These are phyloP conservation scores for Calidris pugnax DNA, from an alignment of 2,113 vertebrate genomes.

Conservation along the genomic window DNA sequence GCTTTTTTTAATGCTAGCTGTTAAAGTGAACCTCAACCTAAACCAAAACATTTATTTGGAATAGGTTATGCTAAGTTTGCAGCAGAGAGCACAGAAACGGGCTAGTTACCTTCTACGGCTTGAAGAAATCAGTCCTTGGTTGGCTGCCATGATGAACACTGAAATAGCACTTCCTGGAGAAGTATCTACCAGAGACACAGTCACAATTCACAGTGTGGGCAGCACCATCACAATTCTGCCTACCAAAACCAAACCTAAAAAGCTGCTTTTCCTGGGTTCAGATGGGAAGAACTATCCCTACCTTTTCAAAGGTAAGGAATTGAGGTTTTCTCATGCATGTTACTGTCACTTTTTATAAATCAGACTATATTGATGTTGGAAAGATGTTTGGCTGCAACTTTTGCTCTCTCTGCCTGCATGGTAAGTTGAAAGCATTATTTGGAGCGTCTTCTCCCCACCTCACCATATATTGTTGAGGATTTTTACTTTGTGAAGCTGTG, in stretches of 20 bases:
- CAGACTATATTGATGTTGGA: background rate
- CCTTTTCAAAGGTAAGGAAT: constrained; percentile 91
- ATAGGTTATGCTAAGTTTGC: constrained; percentile 95
- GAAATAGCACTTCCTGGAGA: constrained; percentile 96
- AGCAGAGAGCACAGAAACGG: constrained; percentile 95
- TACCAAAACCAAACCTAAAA: constrained; percentile 98
- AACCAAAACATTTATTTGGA: background rate
- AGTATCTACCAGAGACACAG: constrained; percentile 90
- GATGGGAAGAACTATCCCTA: constrained; percentile 96
- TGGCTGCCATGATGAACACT: constrained; percentile 90
- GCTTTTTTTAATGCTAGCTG: background rate
- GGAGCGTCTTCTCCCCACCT: background rate
- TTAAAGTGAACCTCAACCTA: background rate
- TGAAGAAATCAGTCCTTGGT: constrained; percentile 94
- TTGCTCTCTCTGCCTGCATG: background rate
- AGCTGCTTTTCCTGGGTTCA: constrained; percentile 93
- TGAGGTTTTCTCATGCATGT: background rate
- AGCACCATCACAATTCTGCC: constrained; percentile 96
- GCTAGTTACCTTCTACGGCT: constrained; percentile 92
- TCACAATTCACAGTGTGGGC: constrained; percentile 94
- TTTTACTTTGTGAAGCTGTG: background rate
- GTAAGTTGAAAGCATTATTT: background rate
- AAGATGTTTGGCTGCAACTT: background rate
- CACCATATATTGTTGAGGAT: background rate
- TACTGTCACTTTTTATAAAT: background rate